A percentile compares a stretch with the other conserved stretches of the same genome.
Evolutionary conservation across 1,140 invertebrate genomes (phyloP).

Genomic region (Zaprionus capensis): DNA sequence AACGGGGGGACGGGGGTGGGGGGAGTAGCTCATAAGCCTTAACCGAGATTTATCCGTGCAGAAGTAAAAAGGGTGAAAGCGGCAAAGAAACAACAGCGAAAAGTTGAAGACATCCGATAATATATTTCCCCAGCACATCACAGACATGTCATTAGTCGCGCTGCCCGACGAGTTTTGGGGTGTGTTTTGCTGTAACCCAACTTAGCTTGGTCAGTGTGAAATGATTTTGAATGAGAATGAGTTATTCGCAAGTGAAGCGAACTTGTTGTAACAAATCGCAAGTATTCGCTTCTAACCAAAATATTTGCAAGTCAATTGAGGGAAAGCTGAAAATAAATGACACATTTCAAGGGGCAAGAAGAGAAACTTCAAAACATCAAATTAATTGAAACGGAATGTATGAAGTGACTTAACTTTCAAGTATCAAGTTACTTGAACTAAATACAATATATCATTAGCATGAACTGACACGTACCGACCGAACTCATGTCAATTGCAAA

Average conservation of each 20-base stretch:
- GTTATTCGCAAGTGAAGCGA: neutral
- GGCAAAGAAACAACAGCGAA: neutral
- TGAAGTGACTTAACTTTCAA: neutral
- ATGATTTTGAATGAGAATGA: neutral
- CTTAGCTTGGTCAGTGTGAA: slow-evolving; percentile 1
- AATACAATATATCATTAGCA: too few relatives aligned
- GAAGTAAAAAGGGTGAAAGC: neutral
- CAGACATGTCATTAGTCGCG: neutral
- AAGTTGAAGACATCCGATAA: neutral
- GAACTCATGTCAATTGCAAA: neutral
- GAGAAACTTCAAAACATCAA: neutral
- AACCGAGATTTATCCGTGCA: slow-evolving; percentile 24
- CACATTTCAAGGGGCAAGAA: neutral
- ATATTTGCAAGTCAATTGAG: neutral
- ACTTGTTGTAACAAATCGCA: neutral
- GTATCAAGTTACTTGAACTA: neutral
- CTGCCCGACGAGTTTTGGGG: neutral
- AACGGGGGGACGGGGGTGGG: neutral
- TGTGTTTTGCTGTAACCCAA: neutral
- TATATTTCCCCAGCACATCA: neutral
- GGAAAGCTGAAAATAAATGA: neutral
- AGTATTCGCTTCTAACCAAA: neutral
- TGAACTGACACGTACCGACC: too few relatives aligned
- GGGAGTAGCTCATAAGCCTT: slow-evolving; percentile 1
- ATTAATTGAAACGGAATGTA: neutral